Base-by-base conservation (phyloP, 2,888 invertebrate species). In the Pedicia rivosa region DNA sequence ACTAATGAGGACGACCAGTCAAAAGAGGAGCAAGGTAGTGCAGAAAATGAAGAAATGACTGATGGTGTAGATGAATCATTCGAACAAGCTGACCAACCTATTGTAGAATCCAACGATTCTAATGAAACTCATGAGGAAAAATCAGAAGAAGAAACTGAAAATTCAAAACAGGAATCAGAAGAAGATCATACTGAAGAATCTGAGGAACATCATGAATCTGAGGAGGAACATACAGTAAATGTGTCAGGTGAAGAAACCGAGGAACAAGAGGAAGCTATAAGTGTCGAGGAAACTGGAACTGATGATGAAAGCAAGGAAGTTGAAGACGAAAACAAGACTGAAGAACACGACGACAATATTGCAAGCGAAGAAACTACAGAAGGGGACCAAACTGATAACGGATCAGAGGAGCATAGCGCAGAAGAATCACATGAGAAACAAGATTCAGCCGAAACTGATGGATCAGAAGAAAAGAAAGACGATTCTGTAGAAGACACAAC, bases 61-160 rank as follows among this genome's bases (percentile, higher is more conserved):
- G 30, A 22, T 17, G 15, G 15, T 5, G 34, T 34, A 13, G 22
- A 33, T 10, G 27, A 39, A 20, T 38, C 39, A 7, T 16, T 17
- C 19, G 20, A 20, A 19, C 19, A 32, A 32, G 17, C 32, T 13
- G 19, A 32, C 16, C 17, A 35, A 5, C 25, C 22, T 10, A n/a
- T n/a, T n/a, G n/a, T n/a, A n/a, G 24, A 35, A 17, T 15, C 5
- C 5, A n/a, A 27, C 5, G 20, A 20, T 20, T 20, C 20, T 6
- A 20, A 15, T 35, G 39, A 44, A 42, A 42, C 43, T 29, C 45
- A 44, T 47, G 49, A 44, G 41, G 47, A 46, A 46, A 48, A 46
- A 41, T 42, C 45, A 37, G 48, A 50, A 42, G 46, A 32, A 8
- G 25, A 35, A 4, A 44, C 42, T 9, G 12, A 8, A 29, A 5